Percentiles rank a stretch among this genome's conserved stretches.
Conservation (phyloP, 53 echinoderm and acorn worm species). For the Paracentrotus lividus region DNA sequence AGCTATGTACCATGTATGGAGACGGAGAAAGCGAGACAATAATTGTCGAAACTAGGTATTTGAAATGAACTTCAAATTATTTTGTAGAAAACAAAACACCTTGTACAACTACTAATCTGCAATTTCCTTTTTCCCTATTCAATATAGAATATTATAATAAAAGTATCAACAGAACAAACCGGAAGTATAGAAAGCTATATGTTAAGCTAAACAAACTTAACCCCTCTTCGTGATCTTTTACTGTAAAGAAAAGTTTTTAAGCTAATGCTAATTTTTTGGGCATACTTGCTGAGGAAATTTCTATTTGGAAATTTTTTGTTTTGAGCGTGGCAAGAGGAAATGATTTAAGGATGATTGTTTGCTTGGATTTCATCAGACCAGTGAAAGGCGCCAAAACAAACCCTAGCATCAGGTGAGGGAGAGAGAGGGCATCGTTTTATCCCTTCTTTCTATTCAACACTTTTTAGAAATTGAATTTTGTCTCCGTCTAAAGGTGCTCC, state of each 20-base stretch:
- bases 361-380: slow-evolving; percentile 42
- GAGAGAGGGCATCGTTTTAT: slow-evolving; percentile 2
- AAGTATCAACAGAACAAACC: not conserved
- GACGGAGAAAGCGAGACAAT: no score
- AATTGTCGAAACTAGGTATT: no score
- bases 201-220: not conserved
- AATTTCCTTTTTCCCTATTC: not conserved
- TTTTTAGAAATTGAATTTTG: slow-evolving; percentile 28
- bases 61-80: no score
- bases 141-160: not conserved
- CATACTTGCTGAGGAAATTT: not conserved
- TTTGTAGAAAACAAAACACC: not conserved
- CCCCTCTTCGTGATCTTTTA: not conserved
- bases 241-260: not conserved
- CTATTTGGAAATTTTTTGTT: not conserved
- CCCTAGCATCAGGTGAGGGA: slow-evolving; percentile 9
- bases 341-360: slow-evolving; percentile 7
- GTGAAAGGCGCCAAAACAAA: slow-evolving; percentile 27
- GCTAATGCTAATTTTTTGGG: not conserved
- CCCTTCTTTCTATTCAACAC: not conserved
- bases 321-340: not conserved
- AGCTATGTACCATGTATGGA: no score
- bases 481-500: slow-evolving; percentile 33
- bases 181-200: not conserved
- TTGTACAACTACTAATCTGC: not conserved